A percentile compares a stretch with the other conserved stretches of the same genome.
phyloP scores from a whole-genome alignment of 2,888 invertebrate species.

The Himalopsyche anomala region DNA sequence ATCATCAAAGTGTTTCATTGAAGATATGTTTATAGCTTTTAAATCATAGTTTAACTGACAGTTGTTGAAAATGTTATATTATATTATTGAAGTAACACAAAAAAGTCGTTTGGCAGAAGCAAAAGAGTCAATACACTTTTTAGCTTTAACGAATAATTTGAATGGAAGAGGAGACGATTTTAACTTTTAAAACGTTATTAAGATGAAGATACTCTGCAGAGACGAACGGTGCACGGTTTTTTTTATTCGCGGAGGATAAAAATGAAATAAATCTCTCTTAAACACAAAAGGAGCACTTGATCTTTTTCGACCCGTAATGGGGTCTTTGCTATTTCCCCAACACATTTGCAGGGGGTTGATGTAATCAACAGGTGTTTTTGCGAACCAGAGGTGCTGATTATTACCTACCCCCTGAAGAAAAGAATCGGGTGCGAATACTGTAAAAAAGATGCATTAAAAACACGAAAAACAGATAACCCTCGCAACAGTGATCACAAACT shows the following conservation, averaged over 20 bases:
- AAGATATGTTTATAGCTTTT: too few relatives aligned
- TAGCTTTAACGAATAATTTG: constrained; percentile 22
- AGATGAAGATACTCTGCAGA: constrained; percentile 44
- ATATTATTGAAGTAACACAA: too few relatives aligned
- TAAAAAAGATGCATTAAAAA: not conserved
- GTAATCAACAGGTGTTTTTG: constrained; percentile 60
- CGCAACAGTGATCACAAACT: not conserved
- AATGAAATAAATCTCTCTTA: constrained; percentile 55
- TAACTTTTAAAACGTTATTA: constrained; percentile 47
- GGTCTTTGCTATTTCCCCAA: constrained; percentile 46
- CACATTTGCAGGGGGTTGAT: constrained; percentile 27
- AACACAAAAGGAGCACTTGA: constrained; percentile 54
- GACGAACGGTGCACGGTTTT: constrained; percentile 36
- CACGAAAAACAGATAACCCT: constrained; percentile 1
- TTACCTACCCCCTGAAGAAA: constrained; percentile 49
- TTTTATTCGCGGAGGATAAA: constrained; percentile 50
- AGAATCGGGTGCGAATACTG: constrained; percentile 32
- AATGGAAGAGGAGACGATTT: constrained; percentile 41
- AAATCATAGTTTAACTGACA: too few relatives aligned
- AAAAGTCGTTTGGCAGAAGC: too few relatives aligned
- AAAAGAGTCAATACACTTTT: not conserved
- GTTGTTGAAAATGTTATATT: too few relatives aligned
- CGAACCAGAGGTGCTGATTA: constrained; percentile 53
- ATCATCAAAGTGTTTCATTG: too few relatives aligned
- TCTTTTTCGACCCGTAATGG: constrained; percentile 58